A percentile compares a stretch with the other conserved stretches of the same genome.
Conservation (phyloP, 2,888 invertebrate species). For the Orchesella flavescens region DNA sequence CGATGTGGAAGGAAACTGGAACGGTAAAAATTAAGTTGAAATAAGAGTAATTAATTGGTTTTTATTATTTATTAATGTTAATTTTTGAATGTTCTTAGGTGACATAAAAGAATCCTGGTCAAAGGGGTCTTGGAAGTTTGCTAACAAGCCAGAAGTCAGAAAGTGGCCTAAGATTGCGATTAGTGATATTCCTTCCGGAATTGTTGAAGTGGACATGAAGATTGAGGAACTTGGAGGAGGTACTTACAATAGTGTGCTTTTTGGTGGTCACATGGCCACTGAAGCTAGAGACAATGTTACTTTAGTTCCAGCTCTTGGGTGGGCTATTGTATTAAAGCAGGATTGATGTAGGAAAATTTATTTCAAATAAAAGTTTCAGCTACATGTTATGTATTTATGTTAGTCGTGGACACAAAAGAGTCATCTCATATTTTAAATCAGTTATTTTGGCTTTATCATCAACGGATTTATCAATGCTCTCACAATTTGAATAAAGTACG, state of each 20-base stretch:
- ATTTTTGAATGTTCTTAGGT: background rate
- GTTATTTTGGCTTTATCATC: too few species aligned
- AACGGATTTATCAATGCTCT: too few species aligned
- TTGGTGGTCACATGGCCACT: conserved; percentile 55
- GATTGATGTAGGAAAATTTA: too few species aligned
- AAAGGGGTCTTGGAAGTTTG: background rate
- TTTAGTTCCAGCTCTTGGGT: conserved; percentile 44
- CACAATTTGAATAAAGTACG: too few species aligned
- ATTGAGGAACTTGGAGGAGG: conserved; percentile 38
- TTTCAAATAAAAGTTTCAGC: too few species aligned
- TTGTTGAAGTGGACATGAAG: conserved; percentile 58
- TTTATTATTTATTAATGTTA: background rate
- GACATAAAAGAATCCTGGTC: too few species aligned
- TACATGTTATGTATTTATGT: too few species aligned
- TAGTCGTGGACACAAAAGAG: too few species aligned
- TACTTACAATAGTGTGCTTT: conserved; percentile 32
- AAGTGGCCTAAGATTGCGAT: conserved; percentile 25
- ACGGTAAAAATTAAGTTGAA: conserved; percentile 14
- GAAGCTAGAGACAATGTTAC: conserved; percentile 39
- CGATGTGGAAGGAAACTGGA: conserved; percentile 52
- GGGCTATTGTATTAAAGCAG: conserved; percentile 50
- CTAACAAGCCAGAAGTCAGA: background rate
- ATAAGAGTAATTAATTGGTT: background rate
- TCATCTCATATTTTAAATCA: too few species aligned
- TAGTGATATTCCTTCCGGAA: conserved; percentile 44